Evolutionary conservation across 1,140 invertebrate species (phyloP), one percentile per base, ranked within the genome.

Genomic region (Trichonephila clavipes): DNA sequence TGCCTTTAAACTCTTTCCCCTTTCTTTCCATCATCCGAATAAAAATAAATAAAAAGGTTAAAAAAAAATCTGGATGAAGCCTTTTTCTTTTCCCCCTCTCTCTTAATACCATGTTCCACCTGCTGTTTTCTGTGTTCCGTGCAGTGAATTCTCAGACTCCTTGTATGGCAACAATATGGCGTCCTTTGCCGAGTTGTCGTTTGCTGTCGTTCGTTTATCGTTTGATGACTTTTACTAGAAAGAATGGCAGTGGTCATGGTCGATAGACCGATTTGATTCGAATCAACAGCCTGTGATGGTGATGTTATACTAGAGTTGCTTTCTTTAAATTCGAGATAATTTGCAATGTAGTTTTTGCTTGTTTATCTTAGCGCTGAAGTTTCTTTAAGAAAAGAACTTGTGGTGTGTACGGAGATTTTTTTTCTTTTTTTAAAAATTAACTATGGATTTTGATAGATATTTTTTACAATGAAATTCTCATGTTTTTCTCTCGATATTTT

Each of bases 161-260:
- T 83, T 21, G 24, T 87, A 34, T 87, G 28, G 85, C 62, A 87
- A 87, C 85, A 87, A 87, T 87, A 87, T 87, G 85, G 85, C 85
- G 85, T 16, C n/a, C n/a, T 18, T 61, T 87, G 14, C 28, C 28
- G 72, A 77, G 2, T 40, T 77, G 72, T 77, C 72, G 72, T 24
- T 28, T 34, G 69, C 28, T 40, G 69, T 77, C 69, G 64, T 51
- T 62, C 61, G 16, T 64, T 64, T 62, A 19, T 64, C 21, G 18
- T 64, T 64, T 64, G 21, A 18, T 64, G 62, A 19, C 61, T 69
- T 24, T 24, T 69, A 21, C n/a, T 34, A 34, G 62, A 64, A 77
- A 77, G 72, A 40, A 77, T 40, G 28, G 14, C 28, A 40, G 6
- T 40, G 72, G 34, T 18, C 72, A 34, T 19, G 18, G 72, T 77